phyloP scores from a whole-genome alignment of 2,888 invertebrate species.

The Microplitis deprimator region DNA sequence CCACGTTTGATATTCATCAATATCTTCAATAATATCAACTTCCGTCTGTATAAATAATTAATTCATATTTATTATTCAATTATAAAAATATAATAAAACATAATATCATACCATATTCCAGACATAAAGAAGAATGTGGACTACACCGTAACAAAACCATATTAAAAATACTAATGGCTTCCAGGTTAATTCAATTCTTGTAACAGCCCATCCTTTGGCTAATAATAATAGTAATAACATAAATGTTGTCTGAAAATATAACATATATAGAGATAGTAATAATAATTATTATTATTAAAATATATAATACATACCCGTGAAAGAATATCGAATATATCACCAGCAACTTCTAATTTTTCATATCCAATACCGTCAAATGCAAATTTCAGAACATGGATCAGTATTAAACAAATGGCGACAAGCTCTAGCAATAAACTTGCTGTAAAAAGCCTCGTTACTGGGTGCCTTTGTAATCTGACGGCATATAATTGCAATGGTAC shows the following conservation, averaged over 20 bases:
- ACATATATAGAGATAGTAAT: background rate
- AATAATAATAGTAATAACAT: constrained; percentile 92
- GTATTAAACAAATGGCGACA: constrained; percentile 87
- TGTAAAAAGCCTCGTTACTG: constrained; percentile 91
- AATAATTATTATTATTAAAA: background rate
- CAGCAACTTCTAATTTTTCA: constrained; percentile 85
- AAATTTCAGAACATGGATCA: constrained; percentile 91
- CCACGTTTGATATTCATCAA: constrained; percentile 98
- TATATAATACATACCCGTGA: constrained; percentile 78
- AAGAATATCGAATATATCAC: constrained; percentile 93
- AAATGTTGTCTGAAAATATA: constrained; percentile 83
- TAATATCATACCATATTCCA: constrained; percentile 90
- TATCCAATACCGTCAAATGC: constrained; percentile 92
- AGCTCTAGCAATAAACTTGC: constrained; percentile 89
- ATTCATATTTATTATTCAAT: too few species aligned
- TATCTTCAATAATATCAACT: constrained; percentile 95
- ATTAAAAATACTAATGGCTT: constrained; percentile 88
- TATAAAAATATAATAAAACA: constrained; percentile 9
- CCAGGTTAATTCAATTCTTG: constrained; percentile 89
- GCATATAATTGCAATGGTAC: constrained; percentile 94
- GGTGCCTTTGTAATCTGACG: constrained; percentile 89
- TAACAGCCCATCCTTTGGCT: constrained; percentile 98
- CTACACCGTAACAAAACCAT: constrained; percentile 92
- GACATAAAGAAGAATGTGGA: constrained; percentile 92
- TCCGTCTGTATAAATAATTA: constrained; percentile 81